Percentiles rank a stretch among this genome's conserved stretches.
Evolutionary conservation across 1,140 invertebrate genomes (phyloP).

Genomic region (Coptotermes formosanus): DNA sequence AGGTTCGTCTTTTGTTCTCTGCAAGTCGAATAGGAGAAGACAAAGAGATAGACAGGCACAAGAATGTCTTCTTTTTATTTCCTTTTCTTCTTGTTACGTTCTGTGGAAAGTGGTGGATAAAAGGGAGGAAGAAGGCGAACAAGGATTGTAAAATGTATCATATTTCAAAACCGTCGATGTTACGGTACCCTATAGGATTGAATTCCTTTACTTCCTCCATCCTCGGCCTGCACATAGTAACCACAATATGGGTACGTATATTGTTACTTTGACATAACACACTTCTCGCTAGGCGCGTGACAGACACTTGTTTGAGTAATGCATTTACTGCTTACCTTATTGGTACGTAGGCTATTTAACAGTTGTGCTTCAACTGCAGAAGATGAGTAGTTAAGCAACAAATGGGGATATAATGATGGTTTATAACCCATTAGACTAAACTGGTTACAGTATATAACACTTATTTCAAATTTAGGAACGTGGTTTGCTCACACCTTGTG

Average conservation of each 20-base stretch:
- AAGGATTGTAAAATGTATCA: conserved; percentile 5
- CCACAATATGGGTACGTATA: not conserved
- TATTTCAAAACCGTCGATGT: not conserved
- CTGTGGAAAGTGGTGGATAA: not conserved
- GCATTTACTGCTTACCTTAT: too few relatives aligned
- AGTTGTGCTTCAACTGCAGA: too few relatives aligned
- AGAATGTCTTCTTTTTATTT: not conserved
- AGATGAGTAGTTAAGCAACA: too few relatives aligned
- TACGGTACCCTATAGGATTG: not conserved
- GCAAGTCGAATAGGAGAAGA: not conserved
- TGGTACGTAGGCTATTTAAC: too few relatives aligned
- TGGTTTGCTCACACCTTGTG: too few relatives aligned
- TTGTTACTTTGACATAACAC: not conserved
- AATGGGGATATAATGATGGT: too few relatives aligned
- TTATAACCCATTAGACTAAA: too few relatives aligned
- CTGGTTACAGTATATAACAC: too few relatives aligned
- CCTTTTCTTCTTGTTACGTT: not conserved
- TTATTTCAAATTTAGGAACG: too few relatives aligned
- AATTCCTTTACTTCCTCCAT: not conserved
- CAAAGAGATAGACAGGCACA: not conserved
- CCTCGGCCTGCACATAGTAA: not conserved
- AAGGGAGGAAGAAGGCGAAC: not conserved
- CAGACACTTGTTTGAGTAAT: too few relatives aligned
- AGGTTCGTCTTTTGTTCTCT: not conserved
- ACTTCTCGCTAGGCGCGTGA: not conserved